A percentile compares a stretch with the other conserved stretches of the same genome.
These are phyloP conservation scores for Cydia fagiglandana DNA, from an alignment of 1,140 invertebrate genomes.

Conservation along the genomic window DNA sequence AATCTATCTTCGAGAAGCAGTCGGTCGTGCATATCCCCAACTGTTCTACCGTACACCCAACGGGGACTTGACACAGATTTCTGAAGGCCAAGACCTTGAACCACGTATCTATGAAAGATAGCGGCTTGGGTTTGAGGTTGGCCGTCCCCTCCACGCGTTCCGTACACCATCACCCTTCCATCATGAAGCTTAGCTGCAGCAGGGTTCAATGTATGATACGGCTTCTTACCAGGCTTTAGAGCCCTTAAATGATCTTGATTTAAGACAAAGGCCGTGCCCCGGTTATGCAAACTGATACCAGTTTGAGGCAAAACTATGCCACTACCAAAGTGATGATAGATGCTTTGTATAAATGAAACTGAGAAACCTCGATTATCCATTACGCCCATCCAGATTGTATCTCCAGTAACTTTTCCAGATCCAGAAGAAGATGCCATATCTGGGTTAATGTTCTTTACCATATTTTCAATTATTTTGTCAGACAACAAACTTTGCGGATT, in stretches of 20 bases:
- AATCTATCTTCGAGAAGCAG: conserved; percentile 63
- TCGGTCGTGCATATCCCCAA: conserved; percentile 40
- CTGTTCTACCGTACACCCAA: conserved; percentile 62
- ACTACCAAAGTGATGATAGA: conserved; percentile 64
- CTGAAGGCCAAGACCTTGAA: conserved; percentile 61
- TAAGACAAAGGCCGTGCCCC: conserved; percentile 61
- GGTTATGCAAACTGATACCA: conserved; percentile 70
- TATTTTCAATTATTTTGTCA: conserved; percentile 49
- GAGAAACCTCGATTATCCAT: conserved; percentile 71
- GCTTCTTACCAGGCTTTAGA: conserved; percentile 68
- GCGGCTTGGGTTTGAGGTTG: conserved; percentile 71
- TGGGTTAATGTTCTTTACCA: conserved; percentile 56
- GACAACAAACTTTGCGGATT: conserved; percentile 55
- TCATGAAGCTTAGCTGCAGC: conserved; percentile 63
- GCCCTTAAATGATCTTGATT: conserved; percentile 50
- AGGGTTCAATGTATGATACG: conserved; percentile 67
- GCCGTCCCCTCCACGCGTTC: conserved; percentile 68
- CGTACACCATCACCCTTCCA: conserved; percentile 64
- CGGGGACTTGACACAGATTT: conserved; percentile 56
- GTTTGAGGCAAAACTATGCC: conserved; percentile 61
- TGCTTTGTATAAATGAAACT: conserved; percentile 71
- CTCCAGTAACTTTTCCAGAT: conserved; percentile 56
- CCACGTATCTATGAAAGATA: conserved; percentile 67
- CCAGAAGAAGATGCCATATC: conserved; percentile 43
- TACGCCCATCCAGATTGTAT: conserved; percentile 70